These are phyloP conservation scores for Isoperla grammatica DNA, from an alignment of 2,888 invertebrate species.

Conservation along the genomic window DNA sequence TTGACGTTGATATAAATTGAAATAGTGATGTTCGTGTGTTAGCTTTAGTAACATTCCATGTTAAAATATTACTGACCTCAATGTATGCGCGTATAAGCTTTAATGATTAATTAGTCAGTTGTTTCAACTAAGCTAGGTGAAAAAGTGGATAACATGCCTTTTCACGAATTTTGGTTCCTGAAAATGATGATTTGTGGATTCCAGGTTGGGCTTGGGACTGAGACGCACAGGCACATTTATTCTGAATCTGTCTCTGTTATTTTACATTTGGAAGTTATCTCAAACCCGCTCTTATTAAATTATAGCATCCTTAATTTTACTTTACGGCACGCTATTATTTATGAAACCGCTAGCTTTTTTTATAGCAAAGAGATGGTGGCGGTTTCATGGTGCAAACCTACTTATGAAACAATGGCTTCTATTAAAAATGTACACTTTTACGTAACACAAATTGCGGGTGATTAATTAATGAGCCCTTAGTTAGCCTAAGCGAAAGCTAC, in stretches of 20 bases:
- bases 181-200: too few relatives aligned
- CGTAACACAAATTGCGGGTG: not conserved
- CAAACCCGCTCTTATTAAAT: slow-evolving; percentile 15
- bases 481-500: not conserved
- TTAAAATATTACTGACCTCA: too few relatives aligned
- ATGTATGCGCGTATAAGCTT: too few relatives aligned
- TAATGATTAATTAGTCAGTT: too few relatives aligned
- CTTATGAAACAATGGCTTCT: slow-evolving; percentile 11
- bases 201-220: too few relatives aligned
- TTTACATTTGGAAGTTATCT: not conserved
- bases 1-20: too few relatives aligned
- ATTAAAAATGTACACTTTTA: slow-evolving; percentile 3
- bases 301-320: slow-evolving; percentile 21
- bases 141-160: too few relatives aligned
- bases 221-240: not conserved
- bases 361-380: not conserved
- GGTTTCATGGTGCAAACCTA: not conserved
- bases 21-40: too few relatives aligned
- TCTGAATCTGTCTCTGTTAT: not conserved
- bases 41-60: too few relatives aligned
- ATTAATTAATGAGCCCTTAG: slow-evolving; percentile 14
- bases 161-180: too few relatives aligned
- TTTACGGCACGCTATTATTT: slow-evolving; percentile 9
- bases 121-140: too few relatives aligned
- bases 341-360: slow-evolving; percentile 1